A percentile compares a stretch with the other conserved stretches of the same genome.
phyloP scores from a whole-genome alignment of 2,113 vertebrate genomes.

The Phrynosoma platyrhinos region DNA sequence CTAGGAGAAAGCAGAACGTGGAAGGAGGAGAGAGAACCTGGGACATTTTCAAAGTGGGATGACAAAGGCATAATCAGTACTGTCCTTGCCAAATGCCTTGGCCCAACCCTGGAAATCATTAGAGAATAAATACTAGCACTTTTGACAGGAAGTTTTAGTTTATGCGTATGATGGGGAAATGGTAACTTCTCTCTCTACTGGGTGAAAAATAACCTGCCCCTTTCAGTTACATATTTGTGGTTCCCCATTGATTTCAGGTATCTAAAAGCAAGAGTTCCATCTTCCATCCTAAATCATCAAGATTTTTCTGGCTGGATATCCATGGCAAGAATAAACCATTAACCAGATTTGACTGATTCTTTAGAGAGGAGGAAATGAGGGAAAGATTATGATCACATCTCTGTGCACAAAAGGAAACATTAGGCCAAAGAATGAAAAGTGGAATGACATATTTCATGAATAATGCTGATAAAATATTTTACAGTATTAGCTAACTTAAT shows the following conservation, averaged over 20 bases:
- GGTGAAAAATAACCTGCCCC: background rate
- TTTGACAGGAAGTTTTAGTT: background rate
- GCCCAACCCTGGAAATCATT: background rate
- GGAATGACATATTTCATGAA: conserved; percentile 63
- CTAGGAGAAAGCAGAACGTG: too few relatives aligned
- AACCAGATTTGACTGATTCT: conserved; percentile 49
- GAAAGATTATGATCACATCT: conserved; percentile 70
- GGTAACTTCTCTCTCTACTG: background rate
- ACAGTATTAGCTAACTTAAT: conserved; percentile 69
- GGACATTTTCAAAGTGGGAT: too few relatives aligned
- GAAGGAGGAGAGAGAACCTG: too few relatives aligned
- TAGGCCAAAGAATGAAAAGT: conserved; percentile 63
- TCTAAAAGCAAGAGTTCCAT: conserved; percentile 18
- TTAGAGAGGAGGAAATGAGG: conserved; percentile 45
- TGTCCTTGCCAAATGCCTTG: background rate
- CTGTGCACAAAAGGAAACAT: conserved; percentile 65
- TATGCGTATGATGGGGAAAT: background rate
- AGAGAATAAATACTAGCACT: background rate
- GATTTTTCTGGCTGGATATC: conserved; percentile 41
- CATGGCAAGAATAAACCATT: conserved; percentile 56
- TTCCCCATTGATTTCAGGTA: background rate
- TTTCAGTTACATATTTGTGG: background rate
- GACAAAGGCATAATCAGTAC: too few relatives aligned
- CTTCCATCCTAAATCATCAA: conserved; percentile 36
- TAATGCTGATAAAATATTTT: conserved; percentile 74